Evolutionary conservation across 1,140 invertebrate genomes (phyloP).

Genomic region (Drosophila tristis): DNA sequence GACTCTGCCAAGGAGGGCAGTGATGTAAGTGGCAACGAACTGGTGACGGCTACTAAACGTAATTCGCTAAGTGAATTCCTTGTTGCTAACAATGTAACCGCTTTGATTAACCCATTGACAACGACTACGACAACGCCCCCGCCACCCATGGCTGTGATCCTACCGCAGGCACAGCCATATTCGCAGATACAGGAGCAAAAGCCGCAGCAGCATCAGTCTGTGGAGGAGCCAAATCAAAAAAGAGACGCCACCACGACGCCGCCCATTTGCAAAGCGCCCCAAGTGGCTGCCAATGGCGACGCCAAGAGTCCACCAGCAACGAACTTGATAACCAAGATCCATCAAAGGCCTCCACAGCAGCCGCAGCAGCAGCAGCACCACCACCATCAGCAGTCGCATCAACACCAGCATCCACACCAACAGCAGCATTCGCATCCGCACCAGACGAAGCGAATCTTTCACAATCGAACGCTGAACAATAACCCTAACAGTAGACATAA

Average conservation of each 20-base stretch:
- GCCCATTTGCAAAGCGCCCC: constrained; percentile 66
- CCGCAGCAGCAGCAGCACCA: constrained; percentile 34
- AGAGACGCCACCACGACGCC: constrained; percentile 66
- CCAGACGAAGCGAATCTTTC: constrained; percentile 61
- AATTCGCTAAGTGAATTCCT: constrained; percentile 83
- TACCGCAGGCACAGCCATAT: constrained; percentile 23
- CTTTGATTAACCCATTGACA: constrained; percentile 76
- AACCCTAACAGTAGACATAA: constrained; percentile 79
- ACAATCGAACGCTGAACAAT: constrained; percentile 72
- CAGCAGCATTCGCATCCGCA: constrained; percentile 36
- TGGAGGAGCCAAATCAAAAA: constrained; percentile 43
- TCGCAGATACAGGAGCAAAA: constrained; percentile 34
- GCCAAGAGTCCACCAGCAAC: constrained; percentile 62
- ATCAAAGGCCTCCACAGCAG: constrained; percentile 15
- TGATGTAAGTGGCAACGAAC: constrained; percentile 72
- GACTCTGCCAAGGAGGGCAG: constrained; percentile 48
- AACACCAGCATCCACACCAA: constrained; percentile 20
- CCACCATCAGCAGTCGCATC: constrained; percentile 15
- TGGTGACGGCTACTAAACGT: constrained; percentile 62
- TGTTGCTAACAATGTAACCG: constrained; percentile 80
- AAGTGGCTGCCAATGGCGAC: constrained; percentile 69
- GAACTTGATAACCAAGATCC: constrained; percentile 31
- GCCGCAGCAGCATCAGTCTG: constrained; percentile 10
- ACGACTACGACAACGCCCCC: constrained; percentile 36
- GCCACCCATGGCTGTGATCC: constrained; percentile 28